Conservation (phyloP, 2,797 vertebrate genomes). For the Cyclura pinguis region DNA sequence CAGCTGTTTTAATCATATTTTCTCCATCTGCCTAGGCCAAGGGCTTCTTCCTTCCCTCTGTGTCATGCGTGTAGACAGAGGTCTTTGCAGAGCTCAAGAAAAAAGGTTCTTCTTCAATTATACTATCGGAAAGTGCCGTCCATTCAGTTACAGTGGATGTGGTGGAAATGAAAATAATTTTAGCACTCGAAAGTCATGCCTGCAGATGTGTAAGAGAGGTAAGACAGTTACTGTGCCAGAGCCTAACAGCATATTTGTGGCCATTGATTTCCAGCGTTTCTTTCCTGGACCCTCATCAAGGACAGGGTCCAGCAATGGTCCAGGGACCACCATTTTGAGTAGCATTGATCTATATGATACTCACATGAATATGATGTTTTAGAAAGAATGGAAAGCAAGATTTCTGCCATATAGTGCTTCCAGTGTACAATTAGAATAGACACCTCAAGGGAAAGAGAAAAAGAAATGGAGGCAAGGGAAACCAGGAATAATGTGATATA, state of each 20-base stretch:
- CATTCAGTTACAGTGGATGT: conserved; percentile 89
- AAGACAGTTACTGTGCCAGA: conserved; percentile 76
- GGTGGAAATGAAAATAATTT: conserved; percentile 94
- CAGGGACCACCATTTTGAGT: too few species aligned
- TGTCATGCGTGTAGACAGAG: conserved; percentile 75
- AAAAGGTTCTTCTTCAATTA: conserved; percentile 84
- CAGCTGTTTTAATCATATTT: conserved; percentile 35
- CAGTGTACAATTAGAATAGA: neutral
- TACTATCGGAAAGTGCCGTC: conserved; percentile 77
- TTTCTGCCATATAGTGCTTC: neutral
- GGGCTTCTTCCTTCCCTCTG: conserved; percentile 75
- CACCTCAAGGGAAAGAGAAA: neutral
- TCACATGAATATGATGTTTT: neutral
- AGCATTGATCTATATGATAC: too few species aligned
- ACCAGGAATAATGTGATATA: neutral
- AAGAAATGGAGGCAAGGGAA: neutral
- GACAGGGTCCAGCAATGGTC: too few species aligned
- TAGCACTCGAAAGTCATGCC: conserved; percentile 77
- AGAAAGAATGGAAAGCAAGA: neutral
- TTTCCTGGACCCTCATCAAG: too few species aligned
- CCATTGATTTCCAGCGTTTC: too few species aligned
- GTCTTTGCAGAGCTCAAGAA: conserved; percentile 79
- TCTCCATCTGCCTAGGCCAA: conserved; percentile 69
- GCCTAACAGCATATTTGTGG: too few species aligned
- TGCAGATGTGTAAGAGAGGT: conserved; percentile 85